Conservation (phyloP, 2,797 vertebrate species). For the Benthosema pterotum region DNA sequence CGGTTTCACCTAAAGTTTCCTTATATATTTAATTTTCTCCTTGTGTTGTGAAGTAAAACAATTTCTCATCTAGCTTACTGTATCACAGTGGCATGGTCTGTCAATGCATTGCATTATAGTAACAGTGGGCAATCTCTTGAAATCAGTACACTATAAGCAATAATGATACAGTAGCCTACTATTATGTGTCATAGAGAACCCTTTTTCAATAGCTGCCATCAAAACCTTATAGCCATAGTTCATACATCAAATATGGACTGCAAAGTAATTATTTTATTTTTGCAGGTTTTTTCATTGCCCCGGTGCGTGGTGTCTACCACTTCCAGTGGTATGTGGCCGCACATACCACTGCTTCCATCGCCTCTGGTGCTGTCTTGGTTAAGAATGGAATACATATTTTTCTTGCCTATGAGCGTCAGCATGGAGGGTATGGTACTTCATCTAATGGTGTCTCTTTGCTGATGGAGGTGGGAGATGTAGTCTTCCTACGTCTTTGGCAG, state of each 20-base stretch:
- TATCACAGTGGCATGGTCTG: too few species aligned
- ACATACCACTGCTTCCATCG: accelerated
- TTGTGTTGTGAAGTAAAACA: too few species aligned
- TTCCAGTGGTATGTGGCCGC: conserved; percentile 29
- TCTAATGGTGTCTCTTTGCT: conserved; percentile 44
- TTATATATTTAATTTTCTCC: too few species aligned
- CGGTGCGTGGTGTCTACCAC: conserved; percentile 56
- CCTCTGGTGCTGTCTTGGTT: neutral
- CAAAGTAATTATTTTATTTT: neutral
- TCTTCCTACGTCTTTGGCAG: conserved; percentile 14
- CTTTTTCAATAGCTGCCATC: neutral
- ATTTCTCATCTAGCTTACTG: too few species aligned
- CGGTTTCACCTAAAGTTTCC: too few species aligned
- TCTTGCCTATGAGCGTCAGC: conserved; percentile 22
- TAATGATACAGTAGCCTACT: too few species aligned
- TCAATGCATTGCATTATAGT: too few species aligned
- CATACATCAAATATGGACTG: conserved; percentile 5
- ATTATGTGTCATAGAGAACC: too few species aligned
- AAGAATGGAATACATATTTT: conserved; percentile 40
- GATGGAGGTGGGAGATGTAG: conserved; percentile 56
- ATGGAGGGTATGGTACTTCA: accelerated
- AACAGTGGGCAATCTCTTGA: too few species aligned
- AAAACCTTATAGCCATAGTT: neutral
- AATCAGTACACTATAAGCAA: too few species aligned
- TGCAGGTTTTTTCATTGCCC: conserved; percentile 50